Evolutionary conservation across 1,140 invertebrate species (phyloP).

Genomic region (Argopecten irradians): DNA sequence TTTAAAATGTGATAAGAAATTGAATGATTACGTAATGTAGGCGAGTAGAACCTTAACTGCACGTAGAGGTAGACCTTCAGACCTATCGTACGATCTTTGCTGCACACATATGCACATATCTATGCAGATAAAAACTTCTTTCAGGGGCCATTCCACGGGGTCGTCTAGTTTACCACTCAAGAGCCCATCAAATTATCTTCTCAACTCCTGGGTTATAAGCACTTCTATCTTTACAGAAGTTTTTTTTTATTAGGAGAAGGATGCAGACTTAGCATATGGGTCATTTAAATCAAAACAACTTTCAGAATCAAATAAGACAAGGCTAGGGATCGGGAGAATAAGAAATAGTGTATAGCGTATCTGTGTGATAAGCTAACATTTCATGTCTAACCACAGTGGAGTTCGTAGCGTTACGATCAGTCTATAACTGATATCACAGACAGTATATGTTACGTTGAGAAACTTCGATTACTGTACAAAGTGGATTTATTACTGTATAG

Average conservation of each 20-base stretch:
- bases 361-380: background rate
- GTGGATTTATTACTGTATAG: background rate
- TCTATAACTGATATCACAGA: background rate
- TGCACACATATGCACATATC: conserved; percentile 21
- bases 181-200: conserved; percentile 15
- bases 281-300: conserved; percentile 18
- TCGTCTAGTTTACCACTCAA: background rate
- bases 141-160: conserved; percentile 3
- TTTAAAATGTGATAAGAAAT: conserved; percentile 17
- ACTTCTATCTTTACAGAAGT: background rate
- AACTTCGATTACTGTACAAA: background rate
- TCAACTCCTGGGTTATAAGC: conserved; percentile 12
- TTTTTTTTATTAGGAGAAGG: background rate
- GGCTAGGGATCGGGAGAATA: background rate
- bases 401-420: background rate
- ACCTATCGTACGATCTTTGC: conserved; percentile 15
- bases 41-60: background rate
- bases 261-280: background rate
- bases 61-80: background rate
- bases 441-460: background rate
- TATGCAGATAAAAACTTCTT: conserved; percentile 16
- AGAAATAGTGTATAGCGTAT: background rate
- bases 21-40: conserved; percentile 13
- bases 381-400: background rate
- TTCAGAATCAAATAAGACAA: conserved; percentile 17